Evolutionary conservation across 2,797 vertebrate species (phyloP).

Genomic region (Enteromius afrohamiltoni): DNA sequence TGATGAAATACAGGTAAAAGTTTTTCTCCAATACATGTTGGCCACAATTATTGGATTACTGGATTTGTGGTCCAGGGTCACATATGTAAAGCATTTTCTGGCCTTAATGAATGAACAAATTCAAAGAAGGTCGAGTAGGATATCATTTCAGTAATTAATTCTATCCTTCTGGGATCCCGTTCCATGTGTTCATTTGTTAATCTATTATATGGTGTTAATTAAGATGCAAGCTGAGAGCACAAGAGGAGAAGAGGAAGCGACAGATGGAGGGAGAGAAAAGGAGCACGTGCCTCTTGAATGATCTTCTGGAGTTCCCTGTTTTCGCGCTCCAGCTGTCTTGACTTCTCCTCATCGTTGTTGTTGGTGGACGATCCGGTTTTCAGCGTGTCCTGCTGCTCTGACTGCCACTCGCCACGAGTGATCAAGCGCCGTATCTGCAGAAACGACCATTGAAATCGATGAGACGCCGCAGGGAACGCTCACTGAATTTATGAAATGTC

Average conservation of each 20-base stretch:
- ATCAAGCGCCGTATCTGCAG: slow-evolving; percentile 91
- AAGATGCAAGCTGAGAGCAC: neutral
- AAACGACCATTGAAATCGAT: neutral
- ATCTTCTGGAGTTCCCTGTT: slow-evolving; percentile 94
- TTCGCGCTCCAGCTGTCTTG: slow-evolving; percentile 90
- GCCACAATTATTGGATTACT: no score
- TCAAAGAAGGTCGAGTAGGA: neutral
- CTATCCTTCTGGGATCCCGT: neutral
- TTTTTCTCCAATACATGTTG: no score
- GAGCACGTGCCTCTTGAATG: slow-evolving; percentile 86
- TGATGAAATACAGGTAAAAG: no score
- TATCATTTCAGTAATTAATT: neutral
- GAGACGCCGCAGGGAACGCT: neutral
- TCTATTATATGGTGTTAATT: neutral
- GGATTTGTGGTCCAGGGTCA: no score
- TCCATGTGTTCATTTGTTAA: neutral
- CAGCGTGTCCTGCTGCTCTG: slow-evolving; percentile 94
- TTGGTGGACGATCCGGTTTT: slow-evolving; percentile 95
- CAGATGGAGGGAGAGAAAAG: neutral
- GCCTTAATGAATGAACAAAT: neutral
- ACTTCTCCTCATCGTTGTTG: slow-evolving; percentile 98
- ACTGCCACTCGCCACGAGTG: slow-evolving; percentile 95
- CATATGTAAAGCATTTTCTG: neutral
- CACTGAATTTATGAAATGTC: slow-evolving; percentile 2
- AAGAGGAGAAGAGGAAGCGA: slow-evolving; percentile 3